A percentile compares a stretch with the other conserved stretches of the same genome.
phyloP scores from a whole-genome alignment of 30 jellyfish, hydroid and myxozoan genomes.

The Pelagia noctiluca region DNA sequence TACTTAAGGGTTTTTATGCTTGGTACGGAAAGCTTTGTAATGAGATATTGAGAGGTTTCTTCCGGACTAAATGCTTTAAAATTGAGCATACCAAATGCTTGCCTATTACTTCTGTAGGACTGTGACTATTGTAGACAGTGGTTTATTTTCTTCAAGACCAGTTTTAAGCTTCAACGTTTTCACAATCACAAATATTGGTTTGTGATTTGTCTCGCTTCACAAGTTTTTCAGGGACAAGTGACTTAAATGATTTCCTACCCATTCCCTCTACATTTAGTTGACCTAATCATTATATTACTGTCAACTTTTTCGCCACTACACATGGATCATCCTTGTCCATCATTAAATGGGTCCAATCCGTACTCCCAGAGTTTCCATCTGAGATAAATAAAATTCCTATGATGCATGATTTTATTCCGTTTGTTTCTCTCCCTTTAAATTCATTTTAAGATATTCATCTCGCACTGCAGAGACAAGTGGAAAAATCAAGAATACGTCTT shows the following conservation, averaged over 20 bases:
- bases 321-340: constrained; percentile 50
- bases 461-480: constrained; percentile 68
- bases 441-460: constrained; percentile 22
- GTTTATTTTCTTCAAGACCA: constrained; percentile 29
- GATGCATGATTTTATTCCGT: constrained; percentile 35
- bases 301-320: constrained; percentile 39
- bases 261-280: constrained; percentile 26
- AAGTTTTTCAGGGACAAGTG: constrained; percentile 28
- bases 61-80: constrained; percentile 18
- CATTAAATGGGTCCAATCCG: constrained; percentile 24
- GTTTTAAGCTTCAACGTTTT: constrained; percentile 43
- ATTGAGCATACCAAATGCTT: constrained; percentile 48
- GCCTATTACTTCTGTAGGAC: constrained; percentile 51
- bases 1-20: constrained; percentile 25
- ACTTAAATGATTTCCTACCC: constrained; percentile 17
- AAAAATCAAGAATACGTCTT: constrained; percentile 43
- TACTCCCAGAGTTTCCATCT: constrained; percentile 45
- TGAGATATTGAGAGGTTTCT: constrained; percentile 49
- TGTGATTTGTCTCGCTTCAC: constrained; percentile 33
- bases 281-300: constrained; percentile 9
- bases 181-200: constrained; percentile 16
- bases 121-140: constrained; percentile 15
- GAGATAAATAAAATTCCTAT: constrained; percentile 22
- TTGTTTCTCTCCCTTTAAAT: constrained; percentile 51
- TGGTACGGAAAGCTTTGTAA: constrained; percentile 33